Percentiles rank a stretch among this genome's conserved stretches.
Evolutionary conservation across 2,797 vertebrate species (phyloP).

Genomic region (Sebastolobus alascanus): DNA sequence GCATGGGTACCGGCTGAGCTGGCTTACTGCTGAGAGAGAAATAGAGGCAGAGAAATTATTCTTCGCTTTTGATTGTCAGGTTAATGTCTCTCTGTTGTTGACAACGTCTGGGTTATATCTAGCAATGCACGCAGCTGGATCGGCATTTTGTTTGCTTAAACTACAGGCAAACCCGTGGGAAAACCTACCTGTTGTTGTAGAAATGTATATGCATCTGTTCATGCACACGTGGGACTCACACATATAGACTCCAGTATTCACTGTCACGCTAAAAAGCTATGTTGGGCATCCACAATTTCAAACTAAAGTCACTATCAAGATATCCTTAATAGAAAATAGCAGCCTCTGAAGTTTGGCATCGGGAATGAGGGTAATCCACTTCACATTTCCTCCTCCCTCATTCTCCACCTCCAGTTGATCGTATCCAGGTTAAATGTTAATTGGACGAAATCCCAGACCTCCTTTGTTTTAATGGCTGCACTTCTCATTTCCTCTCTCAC

Average conservation of each 20-base stretch:
- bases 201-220: neutral
- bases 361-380: constrained; percentile 37
- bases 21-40: constrained; percentile 41
- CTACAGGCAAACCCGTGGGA: neutral
- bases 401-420: constrained; percentile 48
- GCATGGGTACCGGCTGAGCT: constrained; percentile 41
- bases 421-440: constrained; percentile 66
- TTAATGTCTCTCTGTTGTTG: constrained; percentile 34
- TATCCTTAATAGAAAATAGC: neutral
- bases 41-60: constrained; percentile 26
- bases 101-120: constrained; percentile 8
- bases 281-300: constrained; percentile 9
- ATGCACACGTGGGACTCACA: neutral
- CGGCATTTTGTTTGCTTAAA: constrained; percentile 15
- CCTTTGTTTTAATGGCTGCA: constrained; percentile 54
- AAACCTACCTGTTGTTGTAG: neutral
- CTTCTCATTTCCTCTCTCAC: constrained; percentile 43
- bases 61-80: constrained; percentile 49
- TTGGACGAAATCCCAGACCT: constrained; percentile 54
- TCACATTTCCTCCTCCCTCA: constrained; percentile 25
- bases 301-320: constrained; percentile 11
- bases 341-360: constrained; percentile 5
- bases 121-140: constrained; percentile 7
- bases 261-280: neutral
- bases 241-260: neutral